Evolutionary conservation across 2,797 vertebrate genomes (phyloP).

Genomic region (Arrhamphus sclerolepis): DNA sequence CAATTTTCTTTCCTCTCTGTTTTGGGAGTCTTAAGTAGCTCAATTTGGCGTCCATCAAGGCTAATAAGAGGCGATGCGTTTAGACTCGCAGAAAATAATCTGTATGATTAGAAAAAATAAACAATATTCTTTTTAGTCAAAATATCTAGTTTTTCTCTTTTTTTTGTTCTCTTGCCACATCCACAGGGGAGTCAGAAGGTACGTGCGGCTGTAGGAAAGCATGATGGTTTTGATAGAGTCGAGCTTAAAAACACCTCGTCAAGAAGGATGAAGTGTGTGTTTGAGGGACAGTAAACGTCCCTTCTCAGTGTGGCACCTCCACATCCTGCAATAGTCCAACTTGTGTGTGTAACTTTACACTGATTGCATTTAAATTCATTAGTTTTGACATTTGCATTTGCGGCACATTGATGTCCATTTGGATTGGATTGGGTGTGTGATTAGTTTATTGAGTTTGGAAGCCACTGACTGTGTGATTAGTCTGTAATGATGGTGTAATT

Average conservation of each 20-base stretch:
- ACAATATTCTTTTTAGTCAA: conserved; percentile 40
- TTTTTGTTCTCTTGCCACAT: not conserved
- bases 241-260: not conserved
- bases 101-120: conserved; percentile 55
- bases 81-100: conserved; percentile 47
- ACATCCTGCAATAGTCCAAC: conserved; percentile 33
- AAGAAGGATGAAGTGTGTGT: conserved; percentile 4
- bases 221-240: too few species aligned
- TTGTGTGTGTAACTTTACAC: conserved; percentile 38
- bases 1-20: conserved; percentile 51
- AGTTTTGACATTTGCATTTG: conserved; percentile 60
- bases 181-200: too few species aligned
- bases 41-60: conserved; percentile 53
- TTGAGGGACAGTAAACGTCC: conserved; percentile 9
- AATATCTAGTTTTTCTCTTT: conserved; percentile 1
- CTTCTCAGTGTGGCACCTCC: conserved; percentile 20
- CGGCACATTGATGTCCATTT: conserved; percentile 44
- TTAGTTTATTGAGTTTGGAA: conserved; percentile 66
- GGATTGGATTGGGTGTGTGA: conserved; percentile 48
- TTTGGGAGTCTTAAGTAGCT: conserved; percentile 63
- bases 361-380: conserved; percentile 66
- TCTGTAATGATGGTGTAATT: conserved; percentile 48
- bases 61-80: conserved; percentile 63
- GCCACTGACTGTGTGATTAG: conserved; percentile 46
- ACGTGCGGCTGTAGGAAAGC: too few species aligned